Evolutionary conservation across 2,113 vertebrate genomes (phyloP).

Genomic region (Piprites chloris): DNA sequence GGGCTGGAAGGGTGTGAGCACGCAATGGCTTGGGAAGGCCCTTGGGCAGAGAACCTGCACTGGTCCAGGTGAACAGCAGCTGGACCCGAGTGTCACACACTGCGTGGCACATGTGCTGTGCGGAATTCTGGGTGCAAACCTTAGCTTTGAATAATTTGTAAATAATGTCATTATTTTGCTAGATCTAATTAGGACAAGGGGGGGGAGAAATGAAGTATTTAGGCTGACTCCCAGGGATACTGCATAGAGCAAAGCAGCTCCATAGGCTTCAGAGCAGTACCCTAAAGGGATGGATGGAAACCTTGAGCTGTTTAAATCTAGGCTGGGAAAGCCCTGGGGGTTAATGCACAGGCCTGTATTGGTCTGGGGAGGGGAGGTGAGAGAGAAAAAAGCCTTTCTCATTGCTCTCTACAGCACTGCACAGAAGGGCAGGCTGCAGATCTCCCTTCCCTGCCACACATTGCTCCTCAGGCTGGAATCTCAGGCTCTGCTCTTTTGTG

Average conservation of each 20-base stretch:
- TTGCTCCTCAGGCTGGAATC: not conserved
- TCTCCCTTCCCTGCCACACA: not conserved
- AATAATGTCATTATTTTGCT: constrained; percentile 7
- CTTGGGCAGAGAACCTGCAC: accelerated
- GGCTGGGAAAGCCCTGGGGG: constrained; percentile 7
- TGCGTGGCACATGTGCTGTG: accelerated
- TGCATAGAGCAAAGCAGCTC: not conserved
- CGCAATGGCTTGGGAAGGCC: not conserved
- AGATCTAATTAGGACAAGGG: constrained; percentile 29
- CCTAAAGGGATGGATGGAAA: not conserved
- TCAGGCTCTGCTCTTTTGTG: not conserved
- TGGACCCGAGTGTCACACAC: accelerated
- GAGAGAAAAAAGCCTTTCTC: not conserved
- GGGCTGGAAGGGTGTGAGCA: not conserved
- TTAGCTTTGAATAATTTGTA: not conserved
- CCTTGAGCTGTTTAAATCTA: constrained; percentile 14
- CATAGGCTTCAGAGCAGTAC: not conserved
- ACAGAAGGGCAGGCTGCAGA: not conserved
- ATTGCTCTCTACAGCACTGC: not conserved
- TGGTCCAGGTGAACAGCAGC: not conserved
- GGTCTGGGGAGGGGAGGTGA: not conserved
- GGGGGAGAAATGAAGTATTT: not conserved
- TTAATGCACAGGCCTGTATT: not conserved
- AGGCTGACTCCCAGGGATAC: constrained; percentile 19
- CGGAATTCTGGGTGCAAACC: not conserved